These are phyloP conservation scores for Nerophis lumbriciformis DNA, from an alignment of 2,113 vertebrate genomes.

Conservation along the genomic window DNA sequence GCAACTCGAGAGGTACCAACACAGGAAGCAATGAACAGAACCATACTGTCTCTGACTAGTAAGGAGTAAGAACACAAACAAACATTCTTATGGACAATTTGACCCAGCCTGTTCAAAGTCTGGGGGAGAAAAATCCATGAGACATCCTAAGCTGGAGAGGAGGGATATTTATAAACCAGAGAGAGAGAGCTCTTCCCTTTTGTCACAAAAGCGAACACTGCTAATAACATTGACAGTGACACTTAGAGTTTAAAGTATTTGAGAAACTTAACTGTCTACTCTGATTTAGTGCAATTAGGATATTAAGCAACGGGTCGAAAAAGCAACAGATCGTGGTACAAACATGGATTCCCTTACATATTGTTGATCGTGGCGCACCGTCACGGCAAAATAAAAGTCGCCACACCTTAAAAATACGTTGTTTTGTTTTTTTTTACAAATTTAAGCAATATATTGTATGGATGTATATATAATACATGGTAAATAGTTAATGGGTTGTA, in stretches of 20 bases:
- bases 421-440: no score
- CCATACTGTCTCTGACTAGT: slow-evolving; percentile 2
- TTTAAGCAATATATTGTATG: no score
- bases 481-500: no score
- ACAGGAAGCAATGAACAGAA: slow-evolving; percentile 22
- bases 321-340: not conserved
- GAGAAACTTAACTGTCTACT: not conserved
- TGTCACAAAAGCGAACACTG: slow-evolving; percentile 14
- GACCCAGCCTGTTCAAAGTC: slow-evolving; percentile 21
- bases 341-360: not conserved
- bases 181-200: slow-evolving; percentile 41
- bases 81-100: slow-evolving; percentile 19
- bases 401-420: no score
- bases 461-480: no score
- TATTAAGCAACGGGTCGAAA: no score
- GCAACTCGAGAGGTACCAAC: slow-evolving; percentile 16
- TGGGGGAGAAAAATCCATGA: slow-evolving; percentile 24
- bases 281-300: not conserved
- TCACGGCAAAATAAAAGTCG: no score
- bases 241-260: slow-evolving; percentile 25
- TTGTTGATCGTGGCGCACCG: no score
- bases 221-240: slow-evolving; percentile 43
- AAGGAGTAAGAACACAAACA: slow-evolving; percentile 19
- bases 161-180: slow-evolving; percentile 56
- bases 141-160: slow-evolving; percentile 46